These are phyloP conservation scores for Tachyglossus aculeatus DNA, from an alignment of 2,797 vertebrate species.

Conservation along the genomic window DNA sequence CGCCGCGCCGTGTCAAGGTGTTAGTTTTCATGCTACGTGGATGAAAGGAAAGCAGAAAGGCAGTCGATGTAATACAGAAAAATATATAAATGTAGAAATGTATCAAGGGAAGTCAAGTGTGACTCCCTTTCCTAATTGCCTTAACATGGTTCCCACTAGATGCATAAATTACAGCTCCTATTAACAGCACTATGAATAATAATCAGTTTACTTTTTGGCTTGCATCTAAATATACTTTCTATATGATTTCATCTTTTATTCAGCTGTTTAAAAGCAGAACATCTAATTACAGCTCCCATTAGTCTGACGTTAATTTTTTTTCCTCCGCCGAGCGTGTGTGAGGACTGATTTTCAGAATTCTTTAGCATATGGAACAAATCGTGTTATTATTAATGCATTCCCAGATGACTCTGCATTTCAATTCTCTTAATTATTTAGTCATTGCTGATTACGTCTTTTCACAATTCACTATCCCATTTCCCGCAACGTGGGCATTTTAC, in stretches of 20 bases:
- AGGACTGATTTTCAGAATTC: slow-evolving; percentile 76
- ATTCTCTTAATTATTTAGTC: slow-evolving; percentile 82
- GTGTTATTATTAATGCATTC: slow-evolving; percentile 80
- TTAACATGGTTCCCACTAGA: slow-evolving; percentile 75
- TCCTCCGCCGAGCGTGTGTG: slow-evolving; percentile 65
- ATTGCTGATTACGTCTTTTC: slow-evolving; percentile 83
- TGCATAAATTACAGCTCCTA: slow-evolving; percentile 79
- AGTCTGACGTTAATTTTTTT: slow-evolving; percentile 74
- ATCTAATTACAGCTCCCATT: slow-evolving; percentile 81
- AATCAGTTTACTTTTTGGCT: slow-evolving; percentile 81
- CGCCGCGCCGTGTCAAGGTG: neutral
- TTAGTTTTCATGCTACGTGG: slow-evolving; percentile 35
- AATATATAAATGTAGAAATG: slow-evolving; percentile 68
- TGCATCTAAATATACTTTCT: slow-evolving; percentile 82
- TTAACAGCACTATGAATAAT: slow-evolving; percentile 81
- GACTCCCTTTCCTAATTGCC: slow-evolving; percentile 77
- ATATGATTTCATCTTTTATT: slow-evolving; percentile 86
- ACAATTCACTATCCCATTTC: slow-evolving; percentile 81
- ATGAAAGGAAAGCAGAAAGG: slow-evolving; percentile 54
- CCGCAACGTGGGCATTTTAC: slow-evolving; percentile 75
- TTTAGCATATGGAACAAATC: slow-evolving; percentile 81
- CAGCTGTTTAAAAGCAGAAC: slow-evolving; percentile 82
- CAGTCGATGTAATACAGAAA: slow-evolving; percentile 53
- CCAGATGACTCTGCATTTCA: slow-evolving; percentile 80
- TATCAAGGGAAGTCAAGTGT: slow-evolving; percentile 72